These are phyloP conservation scores for Pomatostomus ruficeps DNA, from an alignment of 2,113 vertebrate genomes.

Conservation along the genomic window DNA sequence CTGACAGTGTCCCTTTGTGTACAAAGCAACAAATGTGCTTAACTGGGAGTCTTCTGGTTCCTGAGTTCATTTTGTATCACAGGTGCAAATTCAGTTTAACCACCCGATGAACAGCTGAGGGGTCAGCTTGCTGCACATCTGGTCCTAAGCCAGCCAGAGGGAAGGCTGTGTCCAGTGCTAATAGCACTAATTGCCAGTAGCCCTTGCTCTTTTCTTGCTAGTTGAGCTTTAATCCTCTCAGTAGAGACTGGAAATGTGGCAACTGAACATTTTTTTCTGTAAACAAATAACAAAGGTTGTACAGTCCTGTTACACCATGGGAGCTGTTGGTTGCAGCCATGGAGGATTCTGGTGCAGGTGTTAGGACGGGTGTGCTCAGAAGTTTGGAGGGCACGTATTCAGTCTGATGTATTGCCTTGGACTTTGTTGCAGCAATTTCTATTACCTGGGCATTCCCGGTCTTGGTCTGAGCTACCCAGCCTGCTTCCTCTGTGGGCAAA, in stretches of 20 bases:
- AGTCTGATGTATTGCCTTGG: background rate
- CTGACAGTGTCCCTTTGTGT: conserved; percentile 34
- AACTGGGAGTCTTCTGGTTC: background rate
- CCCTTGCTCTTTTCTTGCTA: background rate
- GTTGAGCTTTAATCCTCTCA: conserved; percentile 34
- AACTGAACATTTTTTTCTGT: background rate
- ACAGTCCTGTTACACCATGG: background rate
- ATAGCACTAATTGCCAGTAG: background rate
- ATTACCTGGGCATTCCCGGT: accelerated
- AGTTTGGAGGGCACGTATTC: background rate
- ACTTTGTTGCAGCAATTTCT: background rate
- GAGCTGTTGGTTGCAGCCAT: background rate
- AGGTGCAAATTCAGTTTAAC: conserved; percentile 60
- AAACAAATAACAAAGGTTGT: background rate
- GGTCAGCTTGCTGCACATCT: conserved; percentile 23
- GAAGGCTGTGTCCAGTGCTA: background rate
- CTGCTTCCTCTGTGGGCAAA: accelerated
- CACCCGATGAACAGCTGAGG: conserved; percentile 51
- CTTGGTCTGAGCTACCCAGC: accelerated
- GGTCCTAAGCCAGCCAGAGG: background rate
- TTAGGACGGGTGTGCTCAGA: too few species aligned
- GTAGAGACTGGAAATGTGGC: background rate
- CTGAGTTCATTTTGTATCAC: conserved; percentile 43
- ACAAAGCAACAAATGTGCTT: conserved; percentile 17
- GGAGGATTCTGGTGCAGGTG: background rate